Evolutionary conservation across 2,888 invertebrate genomes (phyloP).

Genomic region (Timandra comae): DNA sequence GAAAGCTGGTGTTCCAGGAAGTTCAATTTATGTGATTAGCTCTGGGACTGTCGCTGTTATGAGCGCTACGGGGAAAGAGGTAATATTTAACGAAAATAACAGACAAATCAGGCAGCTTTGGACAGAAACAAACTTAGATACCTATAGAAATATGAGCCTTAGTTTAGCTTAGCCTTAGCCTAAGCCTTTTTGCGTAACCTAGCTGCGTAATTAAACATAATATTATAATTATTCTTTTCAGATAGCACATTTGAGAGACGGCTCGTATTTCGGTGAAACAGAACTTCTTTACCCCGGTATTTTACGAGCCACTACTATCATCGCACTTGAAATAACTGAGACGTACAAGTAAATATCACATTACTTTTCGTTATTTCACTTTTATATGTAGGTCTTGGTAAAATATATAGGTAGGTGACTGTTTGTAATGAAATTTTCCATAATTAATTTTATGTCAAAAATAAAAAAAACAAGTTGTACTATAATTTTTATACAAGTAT

Average conservation of each 20-base stretch:
- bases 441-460: too few species aligned
- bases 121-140: not conserved
- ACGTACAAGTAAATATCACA: constrained; percentile 69
- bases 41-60: constrained; percentile 77
- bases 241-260: constrained; percentile 74
- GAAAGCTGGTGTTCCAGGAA: constrained; percentile 66
- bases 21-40: constrained; percentile 77
- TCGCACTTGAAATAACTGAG: constrained; percentile 78
- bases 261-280: constrained; percentile 78
- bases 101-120: not conserved
- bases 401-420: too few species aligned
- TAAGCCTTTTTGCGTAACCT: too few species aligned
- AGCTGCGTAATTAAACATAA: too few species aligned
- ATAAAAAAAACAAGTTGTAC: too few species aligned
- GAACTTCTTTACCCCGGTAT: constrained; percentile 68
- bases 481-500: too few species aligned
- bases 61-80: constrained; percentile 75
- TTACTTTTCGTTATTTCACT: not conserved
- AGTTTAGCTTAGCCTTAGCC: too few species aligned
- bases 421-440: too few species aligned
- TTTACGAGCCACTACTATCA: constrained; percentile 65
- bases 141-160: too few species aligned
- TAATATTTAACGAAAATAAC: constrained; percentile 6
- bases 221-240: constrained; percentile 21
- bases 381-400: not conserved